Conservation (phyloP, 2,888 invertebrate species). For the Zaprionus obscuricornis region DNA sequence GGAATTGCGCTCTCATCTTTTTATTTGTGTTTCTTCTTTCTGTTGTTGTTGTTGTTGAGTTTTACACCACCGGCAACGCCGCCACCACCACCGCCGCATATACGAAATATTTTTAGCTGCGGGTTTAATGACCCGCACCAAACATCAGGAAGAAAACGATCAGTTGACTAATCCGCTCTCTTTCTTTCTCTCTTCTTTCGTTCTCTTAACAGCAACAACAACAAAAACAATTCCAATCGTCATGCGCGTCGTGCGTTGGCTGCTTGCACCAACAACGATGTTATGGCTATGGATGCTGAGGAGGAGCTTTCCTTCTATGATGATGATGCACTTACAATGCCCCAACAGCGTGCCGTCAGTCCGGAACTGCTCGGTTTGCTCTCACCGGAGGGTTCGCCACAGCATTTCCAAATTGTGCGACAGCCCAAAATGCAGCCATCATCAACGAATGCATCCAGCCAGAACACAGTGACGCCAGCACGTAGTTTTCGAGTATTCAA, state of each 20-base stretch:
- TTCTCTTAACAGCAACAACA: constrained; percentile 46
- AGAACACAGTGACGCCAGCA: constrained; percentile 60
- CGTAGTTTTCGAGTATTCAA: constrained; percentile 83
- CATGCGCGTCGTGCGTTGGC: constrained; percentile 55
- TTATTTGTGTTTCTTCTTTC: constrained; percentile 12
- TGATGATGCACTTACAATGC: constrained; percentile 60
- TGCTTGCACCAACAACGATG: constrained; percentile 26
- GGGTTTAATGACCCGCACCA: constrained; percentile 68
- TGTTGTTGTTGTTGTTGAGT: constrained; percentile 35
- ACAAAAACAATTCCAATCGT: constrained; percentile 46
- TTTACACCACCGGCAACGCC: constrained; percentile 50
- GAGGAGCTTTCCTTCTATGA: constrained; percentile 83
- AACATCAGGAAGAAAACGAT: not conserved
- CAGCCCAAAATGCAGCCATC: constrained; percentile 46
- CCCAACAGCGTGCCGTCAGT: constrained; percentile 60
- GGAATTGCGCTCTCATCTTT: constrained; percentile 52
- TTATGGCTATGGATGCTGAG: constrained; percentile 75
- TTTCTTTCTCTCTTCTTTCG: constrained; percentile 22
- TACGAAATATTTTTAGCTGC: constrained; percentile 65
- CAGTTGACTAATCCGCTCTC: constrained; percentile 61
- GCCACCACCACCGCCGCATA: constrained; percentile 33
- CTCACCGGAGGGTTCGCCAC: constrained; percentile 82
- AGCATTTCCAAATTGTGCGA: constrained; percentile 79
- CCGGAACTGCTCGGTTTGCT: constrained; percentile 78
- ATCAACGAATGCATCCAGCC: too few relatives aligned